Conservation (phyloP, 1,140 invertebrate genomes). For the Penaeus vannamei region DNA sequence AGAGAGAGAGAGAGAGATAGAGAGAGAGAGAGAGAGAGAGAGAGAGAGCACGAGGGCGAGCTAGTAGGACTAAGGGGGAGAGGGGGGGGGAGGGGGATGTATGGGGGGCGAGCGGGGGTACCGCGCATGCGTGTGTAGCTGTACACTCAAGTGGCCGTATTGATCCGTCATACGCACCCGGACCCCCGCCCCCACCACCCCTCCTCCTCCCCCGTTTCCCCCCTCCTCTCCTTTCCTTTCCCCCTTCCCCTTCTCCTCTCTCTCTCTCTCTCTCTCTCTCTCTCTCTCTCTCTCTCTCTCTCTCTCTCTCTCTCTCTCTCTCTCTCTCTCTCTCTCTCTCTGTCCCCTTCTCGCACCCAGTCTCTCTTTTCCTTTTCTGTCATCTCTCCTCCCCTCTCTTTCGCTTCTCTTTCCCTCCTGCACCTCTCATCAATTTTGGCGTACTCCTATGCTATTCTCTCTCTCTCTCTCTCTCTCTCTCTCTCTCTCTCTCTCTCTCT, state of each 20-base stretch:
- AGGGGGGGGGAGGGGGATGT: not conserved
- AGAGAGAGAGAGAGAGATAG: not conserved
- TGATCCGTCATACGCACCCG: slow-evolving; percentile 60
- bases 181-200: not conserved
- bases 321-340: not conserved
- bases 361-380: not conserved
- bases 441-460: slow-evolving; percentile 7
- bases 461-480: slow-evolving; percentile 26
- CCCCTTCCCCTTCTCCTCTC: not conserved
- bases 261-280: not conserved
- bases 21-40: slow-evolving; percentile 27
- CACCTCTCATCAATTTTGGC: not conserved
- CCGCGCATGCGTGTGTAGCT: not conserved
- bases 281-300: slow-evolving; percentile 10
- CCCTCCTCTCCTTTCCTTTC: not conserved
- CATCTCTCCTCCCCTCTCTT: not conserved
- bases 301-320: not conserved
- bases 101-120: not conserved
- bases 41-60: not conserved
- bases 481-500: slow-evolving; percentile 18
- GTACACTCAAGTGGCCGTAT: slow-evolving; percentile 54
- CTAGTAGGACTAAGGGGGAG: not conserved
- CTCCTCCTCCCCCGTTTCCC: not conserved
- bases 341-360: not conserved
- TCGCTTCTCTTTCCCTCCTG: not conserved